Percentiles rank a stretch among this genome's conserved stretches.
phyloP scores from a whole-genome alignment of 1,140 invertebrate genomes.

The Macrobrachium rosenbergii region DNA sequence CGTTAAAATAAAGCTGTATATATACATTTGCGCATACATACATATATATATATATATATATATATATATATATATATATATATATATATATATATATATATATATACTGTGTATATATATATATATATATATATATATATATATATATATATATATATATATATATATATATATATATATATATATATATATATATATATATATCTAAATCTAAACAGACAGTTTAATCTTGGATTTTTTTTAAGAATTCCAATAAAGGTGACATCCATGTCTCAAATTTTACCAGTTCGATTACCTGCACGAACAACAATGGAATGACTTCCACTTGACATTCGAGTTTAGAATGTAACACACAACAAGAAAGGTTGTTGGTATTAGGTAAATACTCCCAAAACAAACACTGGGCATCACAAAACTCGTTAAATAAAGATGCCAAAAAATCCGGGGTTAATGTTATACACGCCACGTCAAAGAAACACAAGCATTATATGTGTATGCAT shows the following conservation, averaged over 20 bases:
- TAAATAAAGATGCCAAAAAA: too few species aligned
- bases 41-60: conserved; percentile 10
- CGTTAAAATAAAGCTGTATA: too few species aligned
- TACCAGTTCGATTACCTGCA: not conserved
- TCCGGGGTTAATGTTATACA: not conserved
- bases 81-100: conserved; percentile 17
- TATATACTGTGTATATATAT: not conserved
- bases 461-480: not conserved
- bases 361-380: too few species aligned
- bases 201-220: too few species aligned
- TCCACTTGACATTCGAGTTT: not conserved
- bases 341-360: not conserved
- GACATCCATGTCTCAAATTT: too few species aligned
- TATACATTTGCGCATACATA: too few species aligned
- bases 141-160: conserved; percentile 11
- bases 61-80: conserved; percentile 14
- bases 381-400: too few species aligned
- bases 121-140: not conserved
- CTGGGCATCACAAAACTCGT: too few species aligned
- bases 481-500: not conserved
- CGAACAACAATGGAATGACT: not conserved
- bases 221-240: too few species aligned
- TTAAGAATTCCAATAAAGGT: too few species aligned
- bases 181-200: not conserved
- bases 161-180: conserved; percentile 5